Evolutionary conservation across 2,113 vertebrate genomes (phyloP), one percentile per base, ranked within the genome.

Genomic region (Scomber japonicus): DNA sequence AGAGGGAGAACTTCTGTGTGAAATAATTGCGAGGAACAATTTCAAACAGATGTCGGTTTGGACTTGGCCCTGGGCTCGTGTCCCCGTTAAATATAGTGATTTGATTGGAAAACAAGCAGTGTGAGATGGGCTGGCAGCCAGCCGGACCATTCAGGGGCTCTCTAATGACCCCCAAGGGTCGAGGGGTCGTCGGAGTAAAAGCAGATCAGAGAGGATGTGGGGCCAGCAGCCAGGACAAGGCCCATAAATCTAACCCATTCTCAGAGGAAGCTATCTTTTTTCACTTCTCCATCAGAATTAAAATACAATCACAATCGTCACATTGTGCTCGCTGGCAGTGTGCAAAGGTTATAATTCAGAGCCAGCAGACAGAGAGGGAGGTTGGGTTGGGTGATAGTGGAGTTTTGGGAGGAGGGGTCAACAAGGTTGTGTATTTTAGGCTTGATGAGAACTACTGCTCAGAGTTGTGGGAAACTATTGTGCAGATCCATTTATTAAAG

Each of bases 191-290:
- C 44, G 59, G 91, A 92, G 93, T 94, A 94, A 95, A 94, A 94
- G 92, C 90, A 92, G 93, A 95, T 94, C 94, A 94, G 93, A 94
- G 91, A 91, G 91, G 88, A 89, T 84, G 84, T 87, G 90, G 84
- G 93, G 90, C 90, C 65, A 60, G 86, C 48, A 10, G 93, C 90
- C 91, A 92, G 89, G 89, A 93, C 92, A 88, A 81, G 87, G 71
- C 81, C 84, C 87, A 91, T 94, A 94, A 95, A 95, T 95, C 93
- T 86, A 68, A 40, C 31, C 86, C 81, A 46, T 81, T 92, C 88
- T 91, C 90, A 87, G 88, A 94, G 93, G 93, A 94, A 95, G 85
- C 90, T 86, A 82, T 93, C 90, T 93, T 92, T 92, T 92, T 83
- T 88, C 72, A 73, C 83, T 90, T 78, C 55, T 48, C 84, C 87